Evolutionary conservation across 92 coral and sea anemone species (phyloP).

Genomic region (Actinostola sp.): DNA sequence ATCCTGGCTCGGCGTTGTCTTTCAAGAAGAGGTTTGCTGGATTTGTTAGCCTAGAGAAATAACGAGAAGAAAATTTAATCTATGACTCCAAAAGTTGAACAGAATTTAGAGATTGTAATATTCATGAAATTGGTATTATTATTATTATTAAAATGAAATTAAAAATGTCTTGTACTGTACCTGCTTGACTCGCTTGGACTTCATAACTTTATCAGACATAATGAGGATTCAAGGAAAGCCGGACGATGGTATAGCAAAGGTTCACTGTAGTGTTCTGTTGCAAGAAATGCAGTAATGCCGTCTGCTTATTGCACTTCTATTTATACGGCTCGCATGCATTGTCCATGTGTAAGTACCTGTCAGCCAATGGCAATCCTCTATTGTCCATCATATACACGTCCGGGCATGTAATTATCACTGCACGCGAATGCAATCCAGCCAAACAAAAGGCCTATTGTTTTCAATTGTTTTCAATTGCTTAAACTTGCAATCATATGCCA

Average conservation of each 20-base stretch:
- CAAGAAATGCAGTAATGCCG: constrained; percentile 40
- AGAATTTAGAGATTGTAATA: background rate
- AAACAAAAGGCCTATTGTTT: constrained; percentile 12
- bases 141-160: background rate
- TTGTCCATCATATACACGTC: constrained; percentile 12
- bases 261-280: constrained; percentile 8
- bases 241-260: background rate
- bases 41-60: constrained; percentile 52
- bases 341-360: constrained; percentile 26
- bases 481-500: constrained; percentile 28
- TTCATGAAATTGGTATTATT: too few species aligned
- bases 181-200: constrained; percentile 21
- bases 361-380: constrained; percentile 14
- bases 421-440: constrained; percentile 46
- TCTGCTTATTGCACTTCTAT: constrained; percentile 12
- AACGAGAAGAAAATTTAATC: background rate
- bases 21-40: constrained; percentile 81
- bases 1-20: constrained; percentile 91
- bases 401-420: constrained; percentile 40
- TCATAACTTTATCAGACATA: constrained; percentile 44
- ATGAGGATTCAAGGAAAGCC: background rate
- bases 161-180: constrained; percentile 8
- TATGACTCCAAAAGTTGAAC: background rate
- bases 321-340: constrained; percentile 27
- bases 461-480: too few species aligned